phyloP scores from a whole-genome alignment of 2,797 vertebrate genomes.

The Cryptoblepharus egeriae region DNA sequence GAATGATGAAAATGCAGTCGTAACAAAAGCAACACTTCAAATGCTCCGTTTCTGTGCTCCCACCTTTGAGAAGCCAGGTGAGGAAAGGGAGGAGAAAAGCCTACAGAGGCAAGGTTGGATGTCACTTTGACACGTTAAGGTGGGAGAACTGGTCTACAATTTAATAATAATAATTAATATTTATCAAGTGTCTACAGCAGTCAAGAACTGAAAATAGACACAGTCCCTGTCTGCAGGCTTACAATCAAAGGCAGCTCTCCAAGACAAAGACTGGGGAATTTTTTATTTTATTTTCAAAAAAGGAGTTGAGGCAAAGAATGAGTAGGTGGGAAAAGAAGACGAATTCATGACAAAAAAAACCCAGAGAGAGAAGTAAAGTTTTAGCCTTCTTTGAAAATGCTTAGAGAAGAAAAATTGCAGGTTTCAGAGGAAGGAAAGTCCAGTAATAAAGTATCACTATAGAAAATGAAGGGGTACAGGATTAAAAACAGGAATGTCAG shows the following conservation, averaged over 20 bases:
- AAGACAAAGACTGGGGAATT: not conserved
- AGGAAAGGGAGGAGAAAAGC: not conserved
- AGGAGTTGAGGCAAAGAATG: not conserved
- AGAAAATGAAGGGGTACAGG: not conserved
- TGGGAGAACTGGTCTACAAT: not conserved
- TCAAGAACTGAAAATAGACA: not conserved
- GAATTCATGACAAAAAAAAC: not conserved
- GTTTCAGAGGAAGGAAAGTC: not conserved
- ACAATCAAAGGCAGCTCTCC: not conserved
- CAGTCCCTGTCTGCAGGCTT: not conserved
- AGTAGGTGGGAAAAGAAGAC: not conserved
- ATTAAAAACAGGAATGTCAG: not conserved
- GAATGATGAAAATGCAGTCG: not conserved
- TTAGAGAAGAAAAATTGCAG: not conserved
- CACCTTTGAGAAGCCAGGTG: not conserved
- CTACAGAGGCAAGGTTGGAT: not conserved
- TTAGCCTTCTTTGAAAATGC: not conserved
- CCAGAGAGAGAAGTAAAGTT: not conserved
- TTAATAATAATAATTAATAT: not conserved
- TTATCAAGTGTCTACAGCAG: not conserved
- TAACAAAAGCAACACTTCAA: not conserved
- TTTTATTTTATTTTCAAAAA: not conserved
- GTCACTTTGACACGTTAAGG: no score
- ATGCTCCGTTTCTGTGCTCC: not conserved
- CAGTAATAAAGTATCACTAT: not conserved